A percentile compares a stretch with the other conserved stretches of the same genome.
Conservation (phyloP, 2,888 invertebrate species). For the Euplexia lucipara region DNA sequence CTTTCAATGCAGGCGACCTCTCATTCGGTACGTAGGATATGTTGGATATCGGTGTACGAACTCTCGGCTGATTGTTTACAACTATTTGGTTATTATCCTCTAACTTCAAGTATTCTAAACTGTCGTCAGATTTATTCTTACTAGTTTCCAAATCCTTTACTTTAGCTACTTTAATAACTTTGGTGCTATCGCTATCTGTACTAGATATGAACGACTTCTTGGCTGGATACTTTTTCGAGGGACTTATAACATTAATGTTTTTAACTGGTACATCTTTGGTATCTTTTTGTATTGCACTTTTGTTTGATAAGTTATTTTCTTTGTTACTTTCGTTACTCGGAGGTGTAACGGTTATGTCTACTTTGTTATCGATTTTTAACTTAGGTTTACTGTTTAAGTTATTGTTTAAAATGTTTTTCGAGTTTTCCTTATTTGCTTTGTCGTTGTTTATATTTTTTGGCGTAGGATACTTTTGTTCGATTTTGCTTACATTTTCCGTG, state of each 20-base stretch:
- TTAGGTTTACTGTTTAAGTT: constrained; percentile 64
- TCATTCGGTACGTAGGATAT: constrained; percentile 85
- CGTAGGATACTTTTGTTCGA: constrained; percentile 77
- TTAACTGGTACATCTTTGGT: constrained; percentile 87
- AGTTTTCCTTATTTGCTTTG: constrained; percentile 73
- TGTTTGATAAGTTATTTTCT: constrained; percentile 76
- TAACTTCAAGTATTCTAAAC: constrained; percentile 86
- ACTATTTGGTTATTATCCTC: constrained; percentile 87
- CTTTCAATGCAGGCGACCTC: constrained; percentile 76
- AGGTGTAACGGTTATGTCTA: constrained; percentile 73
- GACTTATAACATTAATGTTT: constrained; percentile 86
- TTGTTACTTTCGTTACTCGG: constrained; percentile 77
- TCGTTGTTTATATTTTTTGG: constrained; percentile 81
- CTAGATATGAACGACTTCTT: constrained; percentile 86
- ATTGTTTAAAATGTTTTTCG: constrained; percentile 71
- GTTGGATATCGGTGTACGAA: constrained; percentile 88
- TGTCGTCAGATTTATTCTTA: constrained; percentile 85
- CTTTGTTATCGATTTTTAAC: constrained; percentile 69
- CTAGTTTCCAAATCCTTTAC: constrained; percentile 88
- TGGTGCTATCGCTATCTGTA: constrained; percentile 82
- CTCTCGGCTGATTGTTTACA: constrained; percentile 88
- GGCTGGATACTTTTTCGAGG: constrained; percentile 87
- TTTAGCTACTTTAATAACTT: constrained; percentile 86
- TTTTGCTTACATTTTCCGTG: constrained; percentile 70
- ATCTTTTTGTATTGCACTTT: constrained; percentile 87